phyloP scores from a whole-genome alignment of 2,113 vertebrate species.

The Rhabdornis inornatus region DNA sequence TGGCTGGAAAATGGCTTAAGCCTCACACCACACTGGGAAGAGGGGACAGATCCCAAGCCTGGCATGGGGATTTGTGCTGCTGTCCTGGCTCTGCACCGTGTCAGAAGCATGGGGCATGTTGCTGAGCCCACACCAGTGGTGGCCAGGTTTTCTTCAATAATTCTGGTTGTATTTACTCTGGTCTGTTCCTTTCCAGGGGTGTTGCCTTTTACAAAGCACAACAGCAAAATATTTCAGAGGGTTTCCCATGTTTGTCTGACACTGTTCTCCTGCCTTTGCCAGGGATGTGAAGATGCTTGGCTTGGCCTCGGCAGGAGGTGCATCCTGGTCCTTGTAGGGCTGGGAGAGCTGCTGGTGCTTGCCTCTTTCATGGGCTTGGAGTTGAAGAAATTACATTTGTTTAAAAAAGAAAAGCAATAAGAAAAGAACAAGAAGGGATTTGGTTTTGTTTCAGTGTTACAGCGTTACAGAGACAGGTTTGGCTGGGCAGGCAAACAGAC shows the following conservation, averaged over 20 bases:
- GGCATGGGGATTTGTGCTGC: background rate
- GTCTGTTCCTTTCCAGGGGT: background rate
- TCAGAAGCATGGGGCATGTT: fast-evolving
- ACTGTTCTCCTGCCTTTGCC: fast-evolving
- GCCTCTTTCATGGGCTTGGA: background rate
- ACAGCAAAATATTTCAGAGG: background rate
- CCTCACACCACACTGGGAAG: background rate
- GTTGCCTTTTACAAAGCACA: background rate
- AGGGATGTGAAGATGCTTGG: background rate
- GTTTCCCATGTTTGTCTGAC: background rate
- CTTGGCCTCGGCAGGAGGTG: fast-evolving
- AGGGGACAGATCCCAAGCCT: background rate
- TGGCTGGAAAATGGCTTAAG: background rate
- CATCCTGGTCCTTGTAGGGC: background rate
- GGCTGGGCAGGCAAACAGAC: fast-evolving
- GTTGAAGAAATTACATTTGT: background rate
- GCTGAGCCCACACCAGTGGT: background rate
- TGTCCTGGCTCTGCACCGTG: fast-evolving
- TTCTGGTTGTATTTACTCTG: background rate
- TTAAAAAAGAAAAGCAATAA: background rate
- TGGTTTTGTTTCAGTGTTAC: background rate
- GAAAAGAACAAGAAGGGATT: background rate
- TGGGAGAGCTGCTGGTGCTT: background rate
- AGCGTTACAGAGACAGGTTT: background rate
- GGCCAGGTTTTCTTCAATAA: background rate